Base-by-base conservation (phyloP, 2,113 vertebrate genomes). In the Romanogobio albipinnatus region DNA sequence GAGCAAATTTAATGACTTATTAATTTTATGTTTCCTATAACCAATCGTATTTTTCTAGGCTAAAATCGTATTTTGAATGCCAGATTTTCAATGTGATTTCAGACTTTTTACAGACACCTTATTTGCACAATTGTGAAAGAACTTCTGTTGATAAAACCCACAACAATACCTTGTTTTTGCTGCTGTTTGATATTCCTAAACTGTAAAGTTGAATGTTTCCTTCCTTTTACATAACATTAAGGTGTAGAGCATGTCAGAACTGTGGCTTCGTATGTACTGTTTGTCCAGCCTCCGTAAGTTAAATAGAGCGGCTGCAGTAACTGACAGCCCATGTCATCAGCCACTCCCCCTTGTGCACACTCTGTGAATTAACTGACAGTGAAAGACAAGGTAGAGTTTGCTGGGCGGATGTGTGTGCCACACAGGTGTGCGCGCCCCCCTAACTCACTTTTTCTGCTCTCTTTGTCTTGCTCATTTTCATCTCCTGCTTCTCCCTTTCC, bases 241-340 rank as follows among this genome's bases (percentile, higher is more conserved):
- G 9, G n/a, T 49, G 19, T 22, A 59, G 56, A 45, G 5, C 43
- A 33, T 49, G 43, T 68, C 45, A 17, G 78, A 68, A 47, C 8
- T 77, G 51, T 75, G 59, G 82, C 13, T 71, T 17, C 17, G 45
- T 76, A 15, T 29, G 13, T 76, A 76, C 68, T 88, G 85, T 87
- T 82, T 88, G 81, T 33, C 68, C 82, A 84, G 66, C 45, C 80
- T 82, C 26, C 24, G 3, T 19, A 71, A 71, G 79, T 62, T 81
- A 86, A 89, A 86, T 82, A 80, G 59, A 80, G 58, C 73, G 75
- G 56, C 33, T 33, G 39, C 82, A 24, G 68, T 68, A 78, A 51
- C 62, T 84, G 84, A 87, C 87, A 88, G 29, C 36, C 26, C 13
- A 58, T 81, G 84, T 88, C 85, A 87, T 81, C 87, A 85, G 76